Conservation (phyloP, 2,113 vertebrate genomes). For the Tretioscincus oriximinensis region DNA sequence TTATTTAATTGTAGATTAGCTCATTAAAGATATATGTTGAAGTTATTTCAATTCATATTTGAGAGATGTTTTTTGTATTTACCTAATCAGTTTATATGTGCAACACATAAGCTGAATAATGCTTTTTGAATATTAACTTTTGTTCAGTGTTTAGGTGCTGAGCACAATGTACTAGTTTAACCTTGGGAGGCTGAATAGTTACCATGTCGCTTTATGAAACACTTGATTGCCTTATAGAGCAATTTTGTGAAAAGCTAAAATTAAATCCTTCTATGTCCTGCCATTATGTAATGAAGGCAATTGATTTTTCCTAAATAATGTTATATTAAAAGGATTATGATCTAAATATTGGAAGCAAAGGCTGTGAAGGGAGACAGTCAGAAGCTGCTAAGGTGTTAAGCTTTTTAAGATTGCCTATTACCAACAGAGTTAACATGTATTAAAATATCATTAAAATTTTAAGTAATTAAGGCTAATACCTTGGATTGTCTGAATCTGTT, state of each 20-base stretch:
- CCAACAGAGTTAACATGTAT: constrained; percentile 71
- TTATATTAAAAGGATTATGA: constrained; percentile 80
- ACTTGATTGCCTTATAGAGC: constrained; percentile 77
- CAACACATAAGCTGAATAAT: constrained; percentile 34
- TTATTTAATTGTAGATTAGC: constrained; percentile 12
- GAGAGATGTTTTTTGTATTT: neutral
- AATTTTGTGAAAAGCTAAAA: constrained; percentile 77
- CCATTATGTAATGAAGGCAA: constrained; percentile 79
- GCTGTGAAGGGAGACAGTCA: constrained; percentile 76
- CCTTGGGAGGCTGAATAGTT: constrained; percentile 73
- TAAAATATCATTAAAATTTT: constrained; percentile 77
- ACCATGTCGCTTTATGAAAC: constrained; percentile 71
- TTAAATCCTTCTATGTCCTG: constrained; percentile 75
- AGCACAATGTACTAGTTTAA: constrained; percentile 68
- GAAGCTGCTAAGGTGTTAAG: constrained; percentile 70
- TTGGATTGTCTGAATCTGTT: constrained; percentile 73
- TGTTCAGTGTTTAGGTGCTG: constrained; percentile 63
- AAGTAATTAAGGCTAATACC: constrained; percentile 77
- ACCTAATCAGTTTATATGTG: constrained; percentile 6
- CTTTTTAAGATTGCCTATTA: constrained; percentile 73
- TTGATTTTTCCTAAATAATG: constrained; percentile 82
- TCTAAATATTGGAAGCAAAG: constrained; percentile 74
- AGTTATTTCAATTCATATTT: neutral
- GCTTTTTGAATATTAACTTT: constrained; percentile 64
- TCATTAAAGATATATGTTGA: neutral